These are phyloP conservation scores for Drosophila ogumai DNA, from an alignment of 1,140 invertebrate species.

Conservation along the genomic window DNA sequence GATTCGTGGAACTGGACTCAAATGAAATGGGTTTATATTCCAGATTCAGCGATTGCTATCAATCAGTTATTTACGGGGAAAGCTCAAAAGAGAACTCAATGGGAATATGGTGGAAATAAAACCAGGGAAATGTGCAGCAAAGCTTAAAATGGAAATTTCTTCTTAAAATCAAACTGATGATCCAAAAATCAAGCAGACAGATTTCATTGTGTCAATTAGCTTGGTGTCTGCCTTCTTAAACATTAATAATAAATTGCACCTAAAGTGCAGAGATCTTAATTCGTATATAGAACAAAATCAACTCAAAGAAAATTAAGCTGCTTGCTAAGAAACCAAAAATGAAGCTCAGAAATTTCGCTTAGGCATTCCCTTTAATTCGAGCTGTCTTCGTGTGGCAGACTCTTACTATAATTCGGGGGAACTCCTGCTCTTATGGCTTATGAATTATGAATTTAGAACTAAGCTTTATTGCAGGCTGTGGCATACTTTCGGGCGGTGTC, in stretches of 20 bases:
- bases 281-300: background rate
- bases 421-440: background rate
- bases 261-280: background rate
- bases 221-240: background rate
- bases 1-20: constrained; percentile 34
- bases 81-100: constrained; percentile 6
- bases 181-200: background rate
- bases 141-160: background rate
- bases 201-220: background rate
- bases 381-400: constrained; percentile 6
- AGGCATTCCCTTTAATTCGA: background rate
- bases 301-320: background rate
- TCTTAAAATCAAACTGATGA: background rate
- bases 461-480: constrained; percentile 4
- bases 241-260: background rate
- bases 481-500: constrained; percentile 61
- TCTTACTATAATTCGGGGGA: background rate
- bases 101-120: background rate
- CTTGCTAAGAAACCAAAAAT: background rate
- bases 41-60: constrained; percentile 45
- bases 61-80: constrained; percentile 32
- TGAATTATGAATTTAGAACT: constrained; percentile 33
- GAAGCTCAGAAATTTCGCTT: background rate
- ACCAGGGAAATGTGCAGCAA: background rate
- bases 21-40: constrained; percentile 44